Percentiles rank a stretch among this genome's conserved stretches.
Conservation (phyloP, 2,888 invertebrate genomes). For the Amorpha juglandis region DNA sequence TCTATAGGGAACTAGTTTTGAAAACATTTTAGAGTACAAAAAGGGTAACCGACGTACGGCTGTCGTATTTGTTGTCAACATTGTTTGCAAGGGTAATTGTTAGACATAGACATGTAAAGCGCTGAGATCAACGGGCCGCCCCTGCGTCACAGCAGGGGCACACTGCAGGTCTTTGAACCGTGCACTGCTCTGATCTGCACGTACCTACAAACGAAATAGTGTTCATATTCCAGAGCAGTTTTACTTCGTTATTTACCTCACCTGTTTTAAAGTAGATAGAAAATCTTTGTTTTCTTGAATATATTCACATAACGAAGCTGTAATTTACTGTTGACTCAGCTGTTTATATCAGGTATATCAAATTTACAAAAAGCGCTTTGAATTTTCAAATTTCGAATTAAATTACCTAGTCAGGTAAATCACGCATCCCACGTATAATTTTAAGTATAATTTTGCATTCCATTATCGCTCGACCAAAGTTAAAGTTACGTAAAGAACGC, state of each 20-base stretch:
- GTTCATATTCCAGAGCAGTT: slow-evolving; percentile 6
- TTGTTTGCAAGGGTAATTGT: slow-evolving; percentile 72
- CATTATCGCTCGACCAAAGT: not conserved
- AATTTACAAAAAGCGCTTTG: not conserved
- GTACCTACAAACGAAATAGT: slow-evolving; percentile 6
- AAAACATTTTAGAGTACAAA: slow-evolving; percentile 73
- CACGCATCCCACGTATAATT: not conserved
- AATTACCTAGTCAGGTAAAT: not conserved
- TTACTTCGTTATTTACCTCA: not conserved
- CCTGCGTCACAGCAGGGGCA: slow-evolving; percentile 15
- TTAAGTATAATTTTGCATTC: too few relatives aligned
- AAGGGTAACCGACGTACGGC: slow-evolving; percentile 68
- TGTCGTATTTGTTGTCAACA: slow-evolving; percentile 55
- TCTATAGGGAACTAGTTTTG: slow-evolving; percentile 66
- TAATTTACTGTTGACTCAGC: slow-evolving; percentile 11
- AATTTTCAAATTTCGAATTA: too few relatives aligned
- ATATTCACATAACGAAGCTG: slow-evolving; percentile 5
- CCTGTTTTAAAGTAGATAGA: not conserved
- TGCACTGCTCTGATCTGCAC: slow-evolving; percentile 8
- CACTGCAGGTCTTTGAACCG: slow-evolving; percentile 20
- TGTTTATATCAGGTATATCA: not conserved
- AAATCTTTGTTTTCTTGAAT: not conserved
- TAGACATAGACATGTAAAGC: slow-evolving; percentile 68
- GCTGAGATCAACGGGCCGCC: slow-evolving; percentile 58
- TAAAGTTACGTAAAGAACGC: not conserved